These are phyloP conservation scores for Styela clava DNA, from an alignment of 23 tunicate species.

Conservation along the genomic window DNA sequence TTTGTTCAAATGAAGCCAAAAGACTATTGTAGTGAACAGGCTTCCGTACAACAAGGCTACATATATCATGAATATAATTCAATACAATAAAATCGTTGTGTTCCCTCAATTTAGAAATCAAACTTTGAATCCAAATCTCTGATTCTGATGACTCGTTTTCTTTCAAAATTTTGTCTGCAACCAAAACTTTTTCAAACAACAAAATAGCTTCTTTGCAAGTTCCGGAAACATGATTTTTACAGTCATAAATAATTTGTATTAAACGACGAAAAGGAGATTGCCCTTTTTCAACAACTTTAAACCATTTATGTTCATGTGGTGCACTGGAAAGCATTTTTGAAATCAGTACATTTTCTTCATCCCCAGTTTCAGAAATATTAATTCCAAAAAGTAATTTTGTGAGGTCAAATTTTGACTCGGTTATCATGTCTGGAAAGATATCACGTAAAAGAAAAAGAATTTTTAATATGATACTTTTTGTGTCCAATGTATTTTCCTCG, in stretches of 20 bases:
- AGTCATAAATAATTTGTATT: neutral
- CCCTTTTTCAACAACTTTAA: neutral
- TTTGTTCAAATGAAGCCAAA: neutral
- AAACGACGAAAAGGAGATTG: neutral
- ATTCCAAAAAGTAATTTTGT: neutral
- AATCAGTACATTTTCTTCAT: neutral
- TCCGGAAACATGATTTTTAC: neutral
- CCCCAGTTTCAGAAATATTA: neutral
- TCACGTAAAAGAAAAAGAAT: neutral
- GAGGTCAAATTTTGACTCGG: slow-evolving; percentile 12
- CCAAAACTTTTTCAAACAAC: neutral
- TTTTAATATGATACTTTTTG: neutral
- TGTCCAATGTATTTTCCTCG: neutral
- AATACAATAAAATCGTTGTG: neutral
- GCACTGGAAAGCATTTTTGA: neutral
- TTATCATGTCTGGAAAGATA: neutral
- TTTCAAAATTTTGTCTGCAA: neutral
- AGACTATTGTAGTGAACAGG: slow-evolving; percentile 4
- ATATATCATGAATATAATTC: slow-evolving; percentile 8
- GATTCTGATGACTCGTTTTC: neutral
- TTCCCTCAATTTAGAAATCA: neutral
- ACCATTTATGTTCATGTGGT: slow-evolving; percentile 10
- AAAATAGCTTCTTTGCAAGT: neutral
- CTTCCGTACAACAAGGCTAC: neutral
- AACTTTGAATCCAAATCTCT: neutral